Percentiles rank a stretch among this genome's conserved stretches.
Conservation (phyloP, 1,140 invertebrate species). For the Cyclargus thomasi region DNA sequence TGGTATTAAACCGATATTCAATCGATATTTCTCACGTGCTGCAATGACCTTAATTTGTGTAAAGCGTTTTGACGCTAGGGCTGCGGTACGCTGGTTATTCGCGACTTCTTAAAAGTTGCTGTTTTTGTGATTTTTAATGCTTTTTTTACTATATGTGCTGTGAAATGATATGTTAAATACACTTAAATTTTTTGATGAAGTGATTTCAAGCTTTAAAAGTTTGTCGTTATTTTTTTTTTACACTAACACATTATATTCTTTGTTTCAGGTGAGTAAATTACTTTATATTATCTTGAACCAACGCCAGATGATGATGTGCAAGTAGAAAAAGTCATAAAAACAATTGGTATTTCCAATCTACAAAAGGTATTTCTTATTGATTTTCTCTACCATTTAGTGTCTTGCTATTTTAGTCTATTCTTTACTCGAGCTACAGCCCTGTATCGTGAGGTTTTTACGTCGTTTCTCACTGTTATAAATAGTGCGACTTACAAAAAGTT, state of each 20-base stretch:
- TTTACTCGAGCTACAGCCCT: neutral
- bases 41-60: conserved; percentile 8
- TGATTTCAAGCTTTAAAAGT: neutral
- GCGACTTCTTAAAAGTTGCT: neutral
- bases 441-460: neutral
- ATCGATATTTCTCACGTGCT: conserved; percentile 13
- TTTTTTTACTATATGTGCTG: too few species aligned
- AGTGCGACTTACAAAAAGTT: neutral
- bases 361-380: neutral
- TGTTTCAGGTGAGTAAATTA: neutral
- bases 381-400: neutral
- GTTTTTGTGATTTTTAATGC: too few species aligned
- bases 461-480: neutral
- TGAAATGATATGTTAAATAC: too few species aligned
- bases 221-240: too few species aligned
- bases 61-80: conserved; percentile 4
- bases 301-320: too few species aligned
- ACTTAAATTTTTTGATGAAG: too few species aligned
- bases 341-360: too few species aligned
- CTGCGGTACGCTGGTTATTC: neutral
- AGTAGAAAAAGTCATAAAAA: too few species aligned
- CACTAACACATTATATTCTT: neutral
- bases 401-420: neutral
- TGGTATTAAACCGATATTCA: neutral
- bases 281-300: neutral